These are phyloP conservation scores for Aplodontia rufa DNA, from an alignment of 2,113 vertebrate genomes.

Conservation along the genomic window DNA sequence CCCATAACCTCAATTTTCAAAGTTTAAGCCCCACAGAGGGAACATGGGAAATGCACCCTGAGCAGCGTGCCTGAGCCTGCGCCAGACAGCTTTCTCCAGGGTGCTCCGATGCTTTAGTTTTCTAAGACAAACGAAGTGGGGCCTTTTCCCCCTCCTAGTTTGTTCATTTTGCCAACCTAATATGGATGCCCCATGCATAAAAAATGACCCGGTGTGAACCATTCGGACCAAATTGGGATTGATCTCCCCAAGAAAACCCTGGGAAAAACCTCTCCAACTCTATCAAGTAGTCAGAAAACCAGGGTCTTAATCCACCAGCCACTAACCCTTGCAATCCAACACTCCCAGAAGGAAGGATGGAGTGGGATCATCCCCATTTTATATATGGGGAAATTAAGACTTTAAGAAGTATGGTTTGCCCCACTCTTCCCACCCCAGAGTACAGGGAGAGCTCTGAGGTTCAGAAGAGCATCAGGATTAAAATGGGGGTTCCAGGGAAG, in stretches of 20 bases:
- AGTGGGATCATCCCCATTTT: not conserved
- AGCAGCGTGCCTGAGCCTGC: not conserved
- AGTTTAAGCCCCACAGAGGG: not conserved
- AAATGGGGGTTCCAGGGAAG: not conserved
- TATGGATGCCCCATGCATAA: not conserved
- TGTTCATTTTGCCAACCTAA: slow-evolving; percentile 2
- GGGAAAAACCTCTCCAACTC: not conserved
- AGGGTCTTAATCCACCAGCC: not conserved
- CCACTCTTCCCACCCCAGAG: not conserved
- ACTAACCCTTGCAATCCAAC: not conserved
- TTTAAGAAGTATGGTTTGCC: not conserved
- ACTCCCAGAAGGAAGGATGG: not conserved
- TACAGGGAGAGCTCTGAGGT: not conserved
- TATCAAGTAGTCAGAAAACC: not conserved
- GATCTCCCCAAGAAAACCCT: not conserved
- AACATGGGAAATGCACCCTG: not conserved
- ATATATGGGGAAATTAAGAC: not conserved
- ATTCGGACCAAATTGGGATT: not conserved
- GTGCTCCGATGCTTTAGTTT: not conserved
- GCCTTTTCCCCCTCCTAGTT: not conserved
- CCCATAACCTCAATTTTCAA: not conserved
- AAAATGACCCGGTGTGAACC: not conserved
- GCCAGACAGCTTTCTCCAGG: not conserved
- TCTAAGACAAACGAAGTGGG: not conserved
- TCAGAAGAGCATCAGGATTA: not conserved